phyloP scores from a whole-genome alignment of 2,888 invertebrate species.

The Eustalomyia histrio region DNA sequence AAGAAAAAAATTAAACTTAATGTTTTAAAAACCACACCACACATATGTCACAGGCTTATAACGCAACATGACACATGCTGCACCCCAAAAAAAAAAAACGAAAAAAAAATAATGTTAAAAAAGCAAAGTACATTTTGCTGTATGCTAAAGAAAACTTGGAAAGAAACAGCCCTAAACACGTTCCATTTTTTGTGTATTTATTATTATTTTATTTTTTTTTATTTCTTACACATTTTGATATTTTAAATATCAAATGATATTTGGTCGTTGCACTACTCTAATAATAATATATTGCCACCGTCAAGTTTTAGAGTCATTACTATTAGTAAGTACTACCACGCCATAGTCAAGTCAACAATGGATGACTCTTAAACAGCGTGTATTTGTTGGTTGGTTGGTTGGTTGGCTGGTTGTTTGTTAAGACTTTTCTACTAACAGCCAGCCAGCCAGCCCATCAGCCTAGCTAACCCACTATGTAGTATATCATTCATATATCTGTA shows the following conservation, averaged over 20 bases:
- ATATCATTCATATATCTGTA: conserved; percentile 9
- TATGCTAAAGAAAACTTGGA: neutral
- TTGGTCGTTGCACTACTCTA: conserved; percentile 53
- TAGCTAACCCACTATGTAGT: conserved; percentile 16
- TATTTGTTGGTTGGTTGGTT: neutral
- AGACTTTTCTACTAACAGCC: conserved; percentile 38
- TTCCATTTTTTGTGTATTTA: neutral
- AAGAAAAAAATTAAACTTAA: conserved; percentile 35
- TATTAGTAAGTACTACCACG: conserved; percentile 56
- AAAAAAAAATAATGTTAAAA: neutral
- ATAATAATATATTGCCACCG: conserved; percentile 39
- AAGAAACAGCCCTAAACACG: conserved; percentile 42
- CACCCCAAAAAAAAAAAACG: conserved; percentile 46
- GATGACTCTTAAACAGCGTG: conserved; percentile 47
- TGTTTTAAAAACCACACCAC: conserved; percentile 49
- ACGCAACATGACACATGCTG: conserved; percentile 57
- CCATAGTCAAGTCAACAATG: conserved; percentile 48
- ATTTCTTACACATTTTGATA: conserved; percentile 29
- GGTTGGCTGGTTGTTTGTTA: conserved; percentile 19
- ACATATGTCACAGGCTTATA: conserved; percentile 61
- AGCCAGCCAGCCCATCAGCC: conserved; percentile 29
- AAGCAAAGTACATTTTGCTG: conserved; percentile 16
- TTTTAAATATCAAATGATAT: conserved; percentile 54
- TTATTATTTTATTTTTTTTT: conserved; percentile 8
- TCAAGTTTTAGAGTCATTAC: conserved; percentile 56